phyloP scores from a whole-genome alignment of 2,113 vertebrate genomes.

The Microcebus tavaratra region DNA sequence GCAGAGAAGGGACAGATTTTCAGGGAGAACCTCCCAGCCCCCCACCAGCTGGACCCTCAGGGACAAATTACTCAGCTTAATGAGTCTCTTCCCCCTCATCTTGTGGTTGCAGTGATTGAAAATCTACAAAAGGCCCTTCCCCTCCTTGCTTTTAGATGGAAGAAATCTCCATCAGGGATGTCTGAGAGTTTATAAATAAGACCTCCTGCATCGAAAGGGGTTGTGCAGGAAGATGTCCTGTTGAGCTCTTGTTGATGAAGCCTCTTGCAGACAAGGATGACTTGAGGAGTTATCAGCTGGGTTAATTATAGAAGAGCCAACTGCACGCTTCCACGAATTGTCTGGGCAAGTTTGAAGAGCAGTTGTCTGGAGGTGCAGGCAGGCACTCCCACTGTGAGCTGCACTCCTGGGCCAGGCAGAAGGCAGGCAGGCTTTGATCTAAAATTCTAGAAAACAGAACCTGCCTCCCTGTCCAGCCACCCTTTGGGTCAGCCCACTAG shows the following conservation, averaged over 20 bases:
- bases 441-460: neutral
- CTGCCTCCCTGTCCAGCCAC: neutral
- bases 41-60: neutral
- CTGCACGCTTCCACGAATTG: neutral
- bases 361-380: neutral
- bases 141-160: neutral
- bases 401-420: neutral
- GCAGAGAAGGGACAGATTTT: neutral
- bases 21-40: neutral
- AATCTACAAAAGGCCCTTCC: neutral
- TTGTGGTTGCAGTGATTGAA: conserved; percentile 14
- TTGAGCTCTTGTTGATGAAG: neutral
- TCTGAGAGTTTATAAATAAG: neutral
- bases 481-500: neutral
- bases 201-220: neutral
- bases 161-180: neutral
- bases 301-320: conserved; percentile 18
- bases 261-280: neutral
- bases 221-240: neutral
- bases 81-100: neutral
- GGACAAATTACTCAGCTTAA: neutral
- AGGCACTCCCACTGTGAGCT: neutral
- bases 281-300: neutral
- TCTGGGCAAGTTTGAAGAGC: neutral
- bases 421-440: neutral